These are phyloP conservation scores for Galerucella nymphaeae DNA, from an alignment of 2,888 invertebrate species.

Conservation along the genomic window DNA sequence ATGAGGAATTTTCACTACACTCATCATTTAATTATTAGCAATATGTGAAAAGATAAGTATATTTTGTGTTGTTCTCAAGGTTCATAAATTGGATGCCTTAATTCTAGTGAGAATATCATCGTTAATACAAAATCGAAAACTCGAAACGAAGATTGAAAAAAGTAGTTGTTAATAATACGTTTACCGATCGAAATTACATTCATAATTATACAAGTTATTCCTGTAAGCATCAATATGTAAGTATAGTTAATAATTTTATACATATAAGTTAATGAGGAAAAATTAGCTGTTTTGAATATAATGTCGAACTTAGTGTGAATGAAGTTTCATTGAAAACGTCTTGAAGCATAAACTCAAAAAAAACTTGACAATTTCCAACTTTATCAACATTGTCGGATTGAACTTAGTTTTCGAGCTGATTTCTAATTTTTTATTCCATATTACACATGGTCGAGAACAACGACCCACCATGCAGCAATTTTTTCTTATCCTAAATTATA, in stretches of 20 bases:
- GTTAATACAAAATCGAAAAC: constrained; percentile 36
- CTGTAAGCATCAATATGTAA: constrained; percentile 23
- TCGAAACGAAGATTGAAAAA: constrained; percentile 25
- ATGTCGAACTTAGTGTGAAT: too few species aligned
- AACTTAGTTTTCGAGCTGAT: too few species aligned
- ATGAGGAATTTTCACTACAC: not conserved
- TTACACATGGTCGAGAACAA: too few species aligned
- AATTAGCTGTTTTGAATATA: constrained; percentile 30
- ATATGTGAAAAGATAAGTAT: not conserved
- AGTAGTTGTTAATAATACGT: constrained; percentile 42
- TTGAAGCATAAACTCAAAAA: too few species aligned
- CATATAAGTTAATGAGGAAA: constrained; percentile 22
- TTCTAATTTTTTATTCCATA: too few species aligned
- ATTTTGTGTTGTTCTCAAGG: not conserved
- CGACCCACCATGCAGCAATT: too few species aligned
- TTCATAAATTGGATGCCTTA: not conserved
- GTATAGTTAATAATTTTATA: constrained; percentile 23
- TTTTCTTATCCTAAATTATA: too few species aligned
- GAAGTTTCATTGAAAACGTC: too few species aligned
- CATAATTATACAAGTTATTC: constrained; percentile 32
- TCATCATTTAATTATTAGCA: not conserved
- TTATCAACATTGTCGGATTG: too few species aligned
- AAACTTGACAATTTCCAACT: too few species aligned
- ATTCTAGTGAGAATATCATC: not conserved
- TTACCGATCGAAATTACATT: constrained; percentile 36